Evolutionary conservation across 92 coral and sea anemone species (phyloP).

Genomic region (Isaurus tuberculatus): DNA sequence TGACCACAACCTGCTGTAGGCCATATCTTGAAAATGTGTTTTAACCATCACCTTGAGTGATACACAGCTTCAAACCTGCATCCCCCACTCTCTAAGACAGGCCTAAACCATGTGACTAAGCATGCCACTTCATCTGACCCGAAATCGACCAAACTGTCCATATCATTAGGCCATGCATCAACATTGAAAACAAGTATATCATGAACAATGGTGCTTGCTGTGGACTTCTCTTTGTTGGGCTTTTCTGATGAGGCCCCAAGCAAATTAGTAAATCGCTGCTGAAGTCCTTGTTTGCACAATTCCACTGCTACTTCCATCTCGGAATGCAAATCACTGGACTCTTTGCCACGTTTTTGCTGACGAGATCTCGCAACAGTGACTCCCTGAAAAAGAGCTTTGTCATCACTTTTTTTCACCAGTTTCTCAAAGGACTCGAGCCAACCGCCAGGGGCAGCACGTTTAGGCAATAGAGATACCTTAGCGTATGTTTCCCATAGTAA

Average conservation of each 20-base stretch:
- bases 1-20: conserved; percentile 7
- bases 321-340: conserved; percentile 2
- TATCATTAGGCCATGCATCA: conserved; percentile 13
- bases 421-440: conserved; percentile 6
- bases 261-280: conserved; percentile 1
- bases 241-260: conserved; percentile 6
- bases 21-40: background rate
- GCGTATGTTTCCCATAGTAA: conserved; percentile 51
- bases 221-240: conserved; percentile 32
- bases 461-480: conserved; percentile 32
- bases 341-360: conserved; percentile 5
- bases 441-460: conserved; percentile 3
- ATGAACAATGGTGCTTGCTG: conserved; percentile 27
- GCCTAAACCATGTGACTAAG: conserved; percentile 12
- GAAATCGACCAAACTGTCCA: conserved; percentile 19
- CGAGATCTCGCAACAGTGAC: conserved; percentile 17
- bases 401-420: background rate
- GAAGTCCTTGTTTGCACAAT: conserved; percentile 8
- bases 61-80: conserved; percentile 2
- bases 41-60: conserved; percentile 5
- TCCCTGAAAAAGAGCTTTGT: conserved; percentile 25
- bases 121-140: conserved; percentile 20
- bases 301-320: background rate
- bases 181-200: background rate
- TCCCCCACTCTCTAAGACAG: background rate